Percentiles rank a stretch among this genome's conserved stretches.
These are phyloP conservation scores for Dufourea novaeangliae DNA, from an alignment of 1,140 invertebrate species.

Conservation along the genomic window DNA sequence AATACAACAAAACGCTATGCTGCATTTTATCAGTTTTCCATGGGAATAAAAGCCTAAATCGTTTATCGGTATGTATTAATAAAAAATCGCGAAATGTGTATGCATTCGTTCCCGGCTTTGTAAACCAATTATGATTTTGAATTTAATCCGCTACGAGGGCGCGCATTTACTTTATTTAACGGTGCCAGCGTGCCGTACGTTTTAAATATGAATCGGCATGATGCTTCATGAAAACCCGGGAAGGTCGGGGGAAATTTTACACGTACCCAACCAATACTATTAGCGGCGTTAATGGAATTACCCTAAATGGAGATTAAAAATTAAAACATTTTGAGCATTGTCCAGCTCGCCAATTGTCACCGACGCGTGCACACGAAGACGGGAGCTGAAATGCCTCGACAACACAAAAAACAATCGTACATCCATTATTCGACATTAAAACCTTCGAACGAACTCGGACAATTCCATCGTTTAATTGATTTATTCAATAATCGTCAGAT, in stretches of 20 bases:
- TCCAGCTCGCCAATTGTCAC: constrained; percentile 2
- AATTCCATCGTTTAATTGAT: constrained; percentile 49
- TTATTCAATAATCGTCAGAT: constrained; percentile 37
- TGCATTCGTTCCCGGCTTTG: constrained; percentile 20
- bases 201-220: constrained; percentile 41
- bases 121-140: constrained; percentile 39
- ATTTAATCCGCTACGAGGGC: constrained; percentile 25
- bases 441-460: constrained; percentile 8
- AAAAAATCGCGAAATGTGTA: constrained; percentile 22
- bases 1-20: background rate
- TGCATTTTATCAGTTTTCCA: background rate
- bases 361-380: background rate
- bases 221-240: constrained; percentile 16
- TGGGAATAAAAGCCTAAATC: background rate
- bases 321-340: constrained; percentile 34
- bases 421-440: background rate
- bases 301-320: constrained; percentile 44
- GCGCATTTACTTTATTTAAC: constrained; percentile 45
- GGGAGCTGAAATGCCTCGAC: background rate
- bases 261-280: constrained; percentile 18
- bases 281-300: constrained; percentile 47
- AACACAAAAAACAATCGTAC: background rate
- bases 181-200: background rate
- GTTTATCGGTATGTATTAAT: constrained; percentile 7
- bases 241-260: background rate